A percentile compares a stretch with the other conserved stretches of the same genome.
phyloP scores from a whole-genome alignment of 1,140 invertebrate genomes.

The Propsilocerus akamusi region DNA sequence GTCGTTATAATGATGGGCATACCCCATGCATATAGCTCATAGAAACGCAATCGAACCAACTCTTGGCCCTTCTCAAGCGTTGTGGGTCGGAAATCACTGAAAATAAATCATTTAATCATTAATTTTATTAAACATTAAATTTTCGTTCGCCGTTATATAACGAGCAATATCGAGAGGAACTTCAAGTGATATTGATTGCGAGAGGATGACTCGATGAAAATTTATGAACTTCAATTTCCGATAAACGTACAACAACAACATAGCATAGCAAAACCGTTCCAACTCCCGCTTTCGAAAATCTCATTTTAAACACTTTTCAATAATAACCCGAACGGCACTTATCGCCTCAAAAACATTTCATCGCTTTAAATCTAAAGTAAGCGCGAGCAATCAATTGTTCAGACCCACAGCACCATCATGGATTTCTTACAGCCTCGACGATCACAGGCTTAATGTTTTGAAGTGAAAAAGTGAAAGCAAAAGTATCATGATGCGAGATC shows the following conservation, averaged over 20 bases:
- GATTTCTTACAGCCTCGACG: too few relatives aligned
- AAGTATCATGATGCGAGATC: background rate
- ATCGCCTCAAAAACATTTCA: background rate
- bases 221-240: slow-evolving; percentile 3
- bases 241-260: too few relatives aligned
- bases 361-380: background rate
- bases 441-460: too few relatives aligned
- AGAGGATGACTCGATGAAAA: background rate
- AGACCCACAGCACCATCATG: background rate
- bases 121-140: background rate
- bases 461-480: too few relatives aligned
- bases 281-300: too few relatives aligned
- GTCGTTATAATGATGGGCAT: slow-evolving; percentile 51
- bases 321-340: background rate
- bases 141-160: background rate
- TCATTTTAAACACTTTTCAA: background rate
- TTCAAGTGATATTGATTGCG: background rate
- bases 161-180: too few relatives aligned
- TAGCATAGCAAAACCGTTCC: too few relatives aligned
- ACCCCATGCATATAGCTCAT: slow-evolving; percentile 65
- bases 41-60: slow-evolving; percentile 48
- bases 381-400: background rate
- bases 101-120: slow-evolving; percentile 9
- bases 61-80: slow-evolving; percentile 67
- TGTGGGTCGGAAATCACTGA: slow-evolving; percentile 60